Base-by-base conservation (phyloP, 2,113 vertebrate genomes). In the Microcebus tavaratra region DNA sequence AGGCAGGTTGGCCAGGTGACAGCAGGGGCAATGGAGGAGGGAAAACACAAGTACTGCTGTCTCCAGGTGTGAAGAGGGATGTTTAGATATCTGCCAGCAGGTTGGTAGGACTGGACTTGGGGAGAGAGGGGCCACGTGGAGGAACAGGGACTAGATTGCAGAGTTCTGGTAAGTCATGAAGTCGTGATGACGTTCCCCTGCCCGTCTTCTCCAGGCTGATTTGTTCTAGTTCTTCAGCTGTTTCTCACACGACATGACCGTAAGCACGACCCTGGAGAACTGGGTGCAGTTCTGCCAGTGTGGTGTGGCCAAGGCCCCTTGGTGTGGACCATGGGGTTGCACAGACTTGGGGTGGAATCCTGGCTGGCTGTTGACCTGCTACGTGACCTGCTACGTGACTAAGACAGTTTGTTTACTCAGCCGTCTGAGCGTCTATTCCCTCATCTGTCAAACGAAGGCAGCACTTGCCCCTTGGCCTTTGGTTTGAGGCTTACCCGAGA, bases 111-210 rank as follows among this genome's bases (percentile, higher is more conserved):
- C 27, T 21, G 48, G 17, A 7, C 79, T 48, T 61, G 50, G 36
- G 81, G 10, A 48, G 18, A 68, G 1, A 7, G 14, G 45, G 25
- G 20, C 6, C 36, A 34, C 6, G 0, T 50, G 70, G 27, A 36
- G 39, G 39, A 7, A 1, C 17, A 42, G 59, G 36, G 48, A 6
- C 23, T 8, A 6, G 11, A 39, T 21, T 2, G 0, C 2, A 8
- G 68, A 61, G 50, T 21, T 59, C 57, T 68, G n/a, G 31, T 36
- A 4, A 61, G 76, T 92, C 6, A 9, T 20, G 20, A n/a, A n/a
- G n/a, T n/a, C n/a, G n/a, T n/a, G n/a, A n/a, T n/a, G n/a, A n/a
- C 4, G 2, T 10, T 42, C 70, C 8, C 14, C 20, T 70, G 15
- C 5, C 34, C 9, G 4, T 67, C 42, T 55, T 61, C 70, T 78